A percentile compares a stretch with the other conserved stretches of the same genome.
These are phyloP conservation scores for Pseudomugil gertrudae DNA, from an alignment of 2,797 vertebrate genomes.

Conservation along the genomic window DNA sequence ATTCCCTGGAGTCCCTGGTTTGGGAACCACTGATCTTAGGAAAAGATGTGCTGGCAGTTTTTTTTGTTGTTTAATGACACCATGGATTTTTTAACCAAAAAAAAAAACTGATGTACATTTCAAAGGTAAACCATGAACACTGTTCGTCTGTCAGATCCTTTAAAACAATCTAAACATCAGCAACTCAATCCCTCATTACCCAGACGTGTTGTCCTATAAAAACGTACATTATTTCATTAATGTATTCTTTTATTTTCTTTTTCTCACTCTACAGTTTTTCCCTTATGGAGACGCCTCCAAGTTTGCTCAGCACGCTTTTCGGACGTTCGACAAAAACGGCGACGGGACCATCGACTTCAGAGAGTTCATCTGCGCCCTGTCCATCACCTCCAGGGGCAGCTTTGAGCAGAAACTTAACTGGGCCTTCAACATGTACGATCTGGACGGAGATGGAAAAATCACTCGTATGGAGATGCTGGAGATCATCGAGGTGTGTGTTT, in stretches of 20 bases:
- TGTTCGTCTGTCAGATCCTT: too few relatives aligned
- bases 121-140: too few relatives aligned
- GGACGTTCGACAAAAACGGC: slow-evolving; percentile 97
- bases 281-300: slow-evolving; percentile 97
- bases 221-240: not conserved
- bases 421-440: slow-evolving; percentile 99
- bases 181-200: not conserved
- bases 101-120: too few relatives aligned
- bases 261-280: slow-evolving; percentile 86
- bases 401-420: slow-evolving; percentile 99
- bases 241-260: not conserved
- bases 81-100: too few relatives aligned
- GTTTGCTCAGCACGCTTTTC: slow-evolving; percentile 97
- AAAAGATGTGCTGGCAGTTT: too few relatives aligned
- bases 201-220: not conserved
- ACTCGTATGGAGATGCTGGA: slow-evolving; percentile 98
- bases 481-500: slow-evolving; percentile 91
- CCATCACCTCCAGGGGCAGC: slow-evolving; percentile 97
- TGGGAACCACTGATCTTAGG: too few relatives aligned
- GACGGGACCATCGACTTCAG: slow-evolving; percentile 99
- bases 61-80: too few relatives aligned
- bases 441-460: slow-evolving; percentile 98
- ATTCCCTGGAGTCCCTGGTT: too few relatives aligned
- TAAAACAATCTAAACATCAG: too few relatives aligned
- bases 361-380: slow-evolving; percentile 98